phyloP scores from a whole-genome alignment of 1,140 invertebrate species.

The Brachionus manjavacas region DNA sequence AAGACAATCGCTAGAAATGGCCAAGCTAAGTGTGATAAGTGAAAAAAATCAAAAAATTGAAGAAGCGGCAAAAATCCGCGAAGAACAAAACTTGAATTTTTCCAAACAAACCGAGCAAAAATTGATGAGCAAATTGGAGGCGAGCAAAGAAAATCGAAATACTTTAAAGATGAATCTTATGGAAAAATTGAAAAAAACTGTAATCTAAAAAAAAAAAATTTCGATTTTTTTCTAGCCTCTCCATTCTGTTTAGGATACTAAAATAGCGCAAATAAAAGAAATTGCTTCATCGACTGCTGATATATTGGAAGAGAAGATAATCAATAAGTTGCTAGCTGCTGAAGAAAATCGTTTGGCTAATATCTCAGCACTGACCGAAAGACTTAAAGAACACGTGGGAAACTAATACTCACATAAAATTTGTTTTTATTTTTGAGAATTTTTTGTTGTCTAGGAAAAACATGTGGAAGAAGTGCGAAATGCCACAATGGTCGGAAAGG shows the following conservation, averaged over 20 bases:
- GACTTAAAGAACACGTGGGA: slow-evolving; percentile 41
- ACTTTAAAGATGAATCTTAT: slow-evolving; percentile 7
- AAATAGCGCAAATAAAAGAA: slow-evolving; percentile 38
- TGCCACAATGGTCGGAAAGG: not conserved
- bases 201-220: not conserved
- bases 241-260: not conserved
- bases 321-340: slow-evolving; percentile 28
- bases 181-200: slow-evolving; percentile 32
- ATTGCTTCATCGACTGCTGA: not conserved
- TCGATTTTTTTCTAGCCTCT: not conserved
- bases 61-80: slow-evolving; percentile 29
- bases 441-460: not conserved
- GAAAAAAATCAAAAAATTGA: slow-evolving; percentile 39
- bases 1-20: slow-evolving; percentile 31
- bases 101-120: slow-evolving; percentile 27
- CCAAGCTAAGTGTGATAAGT: not conserved
- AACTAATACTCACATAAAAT: too few relatives aligned
- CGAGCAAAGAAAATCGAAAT: slow-evolving; percentile 28
- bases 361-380: not conserved
- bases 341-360: slow-evolving; percentile 37
- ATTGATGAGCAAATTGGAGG: slow-evolving; percentile 19
- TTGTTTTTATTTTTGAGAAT: not conserved
- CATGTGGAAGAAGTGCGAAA: slow-evolving; percentile 37
- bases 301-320: slow-evolving; percentile 29
- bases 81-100: slow-evolving; percentile 20